Conservation (phyloP, 2,797 vertebrate species). For the Agapornis canus region DNA sequence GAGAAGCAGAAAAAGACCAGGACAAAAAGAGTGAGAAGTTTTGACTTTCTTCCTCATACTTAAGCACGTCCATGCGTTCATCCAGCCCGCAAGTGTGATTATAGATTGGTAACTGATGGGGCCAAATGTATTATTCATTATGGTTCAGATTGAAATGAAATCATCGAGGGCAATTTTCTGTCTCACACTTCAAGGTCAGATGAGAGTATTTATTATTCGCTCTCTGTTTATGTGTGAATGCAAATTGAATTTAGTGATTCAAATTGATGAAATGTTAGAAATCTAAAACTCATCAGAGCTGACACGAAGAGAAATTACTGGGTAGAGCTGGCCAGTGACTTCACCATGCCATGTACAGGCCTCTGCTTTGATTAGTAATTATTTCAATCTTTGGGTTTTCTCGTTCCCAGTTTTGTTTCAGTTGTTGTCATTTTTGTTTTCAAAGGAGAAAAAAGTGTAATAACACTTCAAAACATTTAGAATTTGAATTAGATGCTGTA, state of each 20-base stretch:
- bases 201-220: constrained; percentile 74
- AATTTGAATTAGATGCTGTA: constrained; percentile 55
- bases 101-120: constrained; percentile 43
- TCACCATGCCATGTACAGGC: constrained; percentile 4
- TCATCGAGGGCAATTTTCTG: constrained; percentile 74
- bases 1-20: neutral
- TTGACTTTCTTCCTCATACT: neutral
- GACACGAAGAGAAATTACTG: constrained; percentile 44
- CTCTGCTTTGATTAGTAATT: constrained; percentile 66
- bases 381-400: constrained; percentile 65
- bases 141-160: constrained; percentile 72
- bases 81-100: constrained; percentile 8
- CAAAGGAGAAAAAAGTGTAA: constrained; percentile 28
- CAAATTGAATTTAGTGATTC: constrained; percentile 79
- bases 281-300: constrained; percentile 67
- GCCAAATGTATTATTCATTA: constrained; percentile 70
- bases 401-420: constrained; percentile 68
- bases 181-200: constrained; percentile 81
- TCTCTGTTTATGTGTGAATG: constrained; percentile 81
- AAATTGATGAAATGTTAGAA: constrained; percentile 74
- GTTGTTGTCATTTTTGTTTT: constrained; percentile 62
- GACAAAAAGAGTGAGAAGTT: neutral
- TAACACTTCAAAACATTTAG: constrained; percentile 59
- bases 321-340: constrained; percentile 49
- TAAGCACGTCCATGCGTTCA: neutral